These are phyloP conservation scores for Corydoras sp. DNA, from an alignment of 2,113 vertebrate species.

Conservation along the genomic window DNA sequence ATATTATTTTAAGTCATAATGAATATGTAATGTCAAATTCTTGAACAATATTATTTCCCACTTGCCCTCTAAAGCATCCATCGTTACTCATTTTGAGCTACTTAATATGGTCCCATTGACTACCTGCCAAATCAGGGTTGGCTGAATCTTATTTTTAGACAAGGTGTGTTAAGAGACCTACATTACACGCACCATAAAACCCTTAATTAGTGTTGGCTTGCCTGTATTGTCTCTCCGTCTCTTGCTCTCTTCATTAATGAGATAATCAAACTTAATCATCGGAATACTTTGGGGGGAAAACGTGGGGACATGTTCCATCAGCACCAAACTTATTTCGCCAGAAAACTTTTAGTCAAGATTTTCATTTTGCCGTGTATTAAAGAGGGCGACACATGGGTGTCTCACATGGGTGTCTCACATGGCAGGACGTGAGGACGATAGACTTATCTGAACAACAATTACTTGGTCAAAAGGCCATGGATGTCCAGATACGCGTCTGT, in stretches of 20 bases:
- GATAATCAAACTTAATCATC: conserved; percentile 52
- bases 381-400: background rate
- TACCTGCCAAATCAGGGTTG: conserved; percentile 26
- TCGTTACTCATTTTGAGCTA: conserved; percentile 9
- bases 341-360: conserved; percentile 14
- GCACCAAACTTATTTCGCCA: conserved; percentile 3
- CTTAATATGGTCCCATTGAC: conserved; percentile 22
- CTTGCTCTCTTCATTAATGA: conserved; percentile 49
- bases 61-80: background rate
- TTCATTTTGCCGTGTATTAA: conserved; percentile 7
- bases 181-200: conserved; percentile 70
- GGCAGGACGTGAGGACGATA: background rate
- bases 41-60: background rate
- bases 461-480: background rate
- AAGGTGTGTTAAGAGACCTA: conserved; percentile 56
- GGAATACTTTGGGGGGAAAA: conserved; percentile 32
- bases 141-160: conserved; percentile 53
- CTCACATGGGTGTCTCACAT: background rate
- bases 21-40: background rate
- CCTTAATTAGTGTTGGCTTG: conserved; percentile 61
- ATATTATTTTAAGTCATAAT: too few species aligned
- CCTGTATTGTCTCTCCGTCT: conserved; percentile 41
- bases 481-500: background rate
- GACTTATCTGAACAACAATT: conserved; percentile 1
- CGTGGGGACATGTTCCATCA: background rate